phyloP scores from a whole-genome alignment of 2,888 invertebrate species.

The Stenchaetothrips biformis region DNA sequence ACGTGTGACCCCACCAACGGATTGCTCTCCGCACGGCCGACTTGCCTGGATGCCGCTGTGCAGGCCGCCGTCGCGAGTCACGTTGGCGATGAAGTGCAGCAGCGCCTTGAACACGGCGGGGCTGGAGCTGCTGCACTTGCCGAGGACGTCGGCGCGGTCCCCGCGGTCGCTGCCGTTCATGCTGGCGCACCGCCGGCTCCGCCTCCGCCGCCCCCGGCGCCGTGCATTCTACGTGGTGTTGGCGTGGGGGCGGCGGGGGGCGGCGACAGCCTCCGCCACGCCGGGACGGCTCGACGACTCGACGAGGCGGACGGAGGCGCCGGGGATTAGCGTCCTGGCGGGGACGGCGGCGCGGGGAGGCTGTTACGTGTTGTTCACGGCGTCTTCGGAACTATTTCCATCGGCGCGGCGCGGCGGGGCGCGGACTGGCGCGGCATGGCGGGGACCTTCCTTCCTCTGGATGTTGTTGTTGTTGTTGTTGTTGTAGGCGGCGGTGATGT shows the following conservation, averaged over 20 bases:
- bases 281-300: neutral
- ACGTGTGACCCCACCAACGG: neutral
- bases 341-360: neutral
- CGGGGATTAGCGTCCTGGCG: neutral
- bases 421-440: neutral
- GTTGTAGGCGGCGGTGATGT: neutral
- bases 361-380: conserved; percentile 11
- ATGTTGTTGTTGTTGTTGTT: neutral
- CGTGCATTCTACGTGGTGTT: neutral
- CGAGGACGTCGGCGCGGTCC: neutral
- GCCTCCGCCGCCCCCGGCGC: conserved; percentile 10
- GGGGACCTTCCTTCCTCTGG: neutral
- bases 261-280: neutral
- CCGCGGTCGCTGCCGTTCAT: neutral
- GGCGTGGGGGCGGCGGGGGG: neutral
- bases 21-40: neutral
- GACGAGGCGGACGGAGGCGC: neutral
- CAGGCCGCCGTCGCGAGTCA: neutral
- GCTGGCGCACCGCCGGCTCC: neutral
- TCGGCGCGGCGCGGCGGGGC: neutral
- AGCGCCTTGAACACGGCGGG: neutral
- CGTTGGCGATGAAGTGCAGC: conserved; percentile 18
- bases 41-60: neutral
- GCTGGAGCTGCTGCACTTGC: conserved; percentile 12
- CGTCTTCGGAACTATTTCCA: conserved; percentile 11